A percentile compares a stretch with the other conserved stretches of the same genome.
Evolutionary conservation across 2,113 vertebrate species (phyloP).

Genomic region (rat (Rattus norvegicus)): DNA sequence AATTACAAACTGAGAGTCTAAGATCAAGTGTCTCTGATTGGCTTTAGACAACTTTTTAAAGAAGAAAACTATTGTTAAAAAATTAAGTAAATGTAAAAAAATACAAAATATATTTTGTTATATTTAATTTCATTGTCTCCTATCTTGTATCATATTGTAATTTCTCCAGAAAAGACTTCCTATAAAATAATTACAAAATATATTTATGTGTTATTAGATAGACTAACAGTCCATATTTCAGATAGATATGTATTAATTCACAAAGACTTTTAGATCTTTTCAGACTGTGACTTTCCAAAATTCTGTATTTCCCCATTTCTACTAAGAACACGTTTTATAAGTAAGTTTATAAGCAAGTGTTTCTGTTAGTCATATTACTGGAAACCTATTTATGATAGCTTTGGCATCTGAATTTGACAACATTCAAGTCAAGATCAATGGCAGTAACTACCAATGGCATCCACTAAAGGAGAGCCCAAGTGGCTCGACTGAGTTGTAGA

Average conservation of each 20-base stretch:
- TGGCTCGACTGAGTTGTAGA: neutral
- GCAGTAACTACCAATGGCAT: neutral
- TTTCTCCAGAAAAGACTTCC: neutral
- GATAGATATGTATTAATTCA: neutral
- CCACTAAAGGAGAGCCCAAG: neutral
- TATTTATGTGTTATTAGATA: neutral
- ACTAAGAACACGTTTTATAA: neutral
- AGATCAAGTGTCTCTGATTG: neutral
- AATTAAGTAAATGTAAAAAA: conserved; percentile 31
- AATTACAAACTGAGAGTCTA: conserved; percentile 26
- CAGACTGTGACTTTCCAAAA: neutral
- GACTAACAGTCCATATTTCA: neutral
- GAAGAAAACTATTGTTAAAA: neutral
- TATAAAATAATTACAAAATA: neutral
- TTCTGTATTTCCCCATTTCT: neutral
- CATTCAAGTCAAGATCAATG: neutral
- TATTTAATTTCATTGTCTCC: neutral
- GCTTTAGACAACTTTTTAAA: conserved; percentile 12
- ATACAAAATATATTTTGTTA: neutral
- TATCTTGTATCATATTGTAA: neutral
- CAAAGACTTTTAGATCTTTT: conserved; percentile 22
- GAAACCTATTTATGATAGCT: neutral
- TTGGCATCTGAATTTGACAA: neutral
- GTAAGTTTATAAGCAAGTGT: neutral
- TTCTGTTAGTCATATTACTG: neutral